Evolutionary conservation across 2,888 invertebrate genomes (phyloP), one percentile per base, ranked within the genome.

Genomic region (Tuberolachnus salignus): DNA sequence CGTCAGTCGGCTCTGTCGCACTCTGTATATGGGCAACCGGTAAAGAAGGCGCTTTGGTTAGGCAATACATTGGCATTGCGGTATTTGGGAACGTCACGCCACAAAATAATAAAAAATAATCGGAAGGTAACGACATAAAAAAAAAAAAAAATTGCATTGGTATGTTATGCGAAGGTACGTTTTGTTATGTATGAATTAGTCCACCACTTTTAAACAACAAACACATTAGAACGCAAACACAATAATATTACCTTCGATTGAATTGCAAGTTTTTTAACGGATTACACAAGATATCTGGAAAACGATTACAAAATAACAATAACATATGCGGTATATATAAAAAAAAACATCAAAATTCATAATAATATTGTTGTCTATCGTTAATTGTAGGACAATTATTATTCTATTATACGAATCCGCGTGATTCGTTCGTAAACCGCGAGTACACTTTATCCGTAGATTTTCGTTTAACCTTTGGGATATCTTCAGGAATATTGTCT

Each of bases 241-340:
- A 55, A 26, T 55, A 23, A 14, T 55, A 51, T 34, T 78, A 78
- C 78, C 78, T 67, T 66, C 59, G 78, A 21, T 34, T 49, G 49
- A 49, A 49, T 59, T 67, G 67, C 34, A 34, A 34, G 34, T 34
- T 67, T 67, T 34, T 78, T 67, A 67, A 78, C 78, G 78, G 78
- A 67, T 78, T 69, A 78, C 78, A 78, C 57, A 16, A 26, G 34
- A 78, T 67, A 78, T 78, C 78, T 78, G 78, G 34, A 78, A 78
- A 67, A 78, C 57, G 73, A 78, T 55, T 57, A 67, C 4, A 78
- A 75, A 26, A 19, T 61, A 26, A 46, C 16, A 34, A 9, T n/a
- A 4, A 16, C 11, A 2, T 49, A 49, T n/a, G 16, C 51, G 51
- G n/a, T 51, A 51, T 8, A 4, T 44, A 44, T 44, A 44, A 44